Evolutionary conservation across 2,888 invertebrate genomes (phyloP), one percentile per base, ranked within the genome.

Genomic region (Dicroscelio sp.): DNA sequence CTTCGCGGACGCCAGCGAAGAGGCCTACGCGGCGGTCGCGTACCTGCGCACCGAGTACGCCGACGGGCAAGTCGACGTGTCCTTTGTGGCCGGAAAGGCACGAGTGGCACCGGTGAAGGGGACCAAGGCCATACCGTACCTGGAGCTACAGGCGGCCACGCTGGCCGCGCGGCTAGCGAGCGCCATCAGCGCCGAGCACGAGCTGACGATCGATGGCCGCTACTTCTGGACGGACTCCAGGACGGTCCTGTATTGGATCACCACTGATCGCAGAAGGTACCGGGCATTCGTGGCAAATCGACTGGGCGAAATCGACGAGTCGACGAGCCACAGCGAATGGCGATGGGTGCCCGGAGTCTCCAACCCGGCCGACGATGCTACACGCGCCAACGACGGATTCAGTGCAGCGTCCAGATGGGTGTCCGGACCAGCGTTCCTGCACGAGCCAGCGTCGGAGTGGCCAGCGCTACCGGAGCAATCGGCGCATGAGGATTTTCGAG

Each of bases 1-100:
- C 2, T 95, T 94, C 52, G 90, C 93, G 52, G 95, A 95, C 63
- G 94, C 94, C 14, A 94, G 94, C 71, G 90, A 92, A 65, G 35
- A 86, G 33, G 93, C 94, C 12, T 92, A 92, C 89, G 88, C 90
- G 10, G 89, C 93, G 27, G 92, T 93, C 17, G 88, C 90, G 1
- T 94, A 55, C n/a, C n/a, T n/a, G n/a, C n/a, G n/a, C n/a, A n/a
- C n/a, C n/a, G n/a, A n/a, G n/a, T n/a, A n/a, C n/a, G n/a, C n/a
- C n/a, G n/a, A n/a, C n/a, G n/a, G n/a, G n/a, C n/a, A n/a, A n/a
- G n/a, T n/a, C n/a, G n/a, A n/a, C n/a, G n/a, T n/a, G n/a, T n/a
- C n/a, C n/a, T n/a, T n/a, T n/a, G n/a, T n/a, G n/a, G n/a, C n/a
- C n/a, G n/a, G n/a, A n/a, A n/a, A n/a, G n/a, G n/a, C n/a, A n/a